phyloP scores from a whole-genome alignment of 2,797 vertebrate species.

The Parauchenoglanis punctatus region DNA sequence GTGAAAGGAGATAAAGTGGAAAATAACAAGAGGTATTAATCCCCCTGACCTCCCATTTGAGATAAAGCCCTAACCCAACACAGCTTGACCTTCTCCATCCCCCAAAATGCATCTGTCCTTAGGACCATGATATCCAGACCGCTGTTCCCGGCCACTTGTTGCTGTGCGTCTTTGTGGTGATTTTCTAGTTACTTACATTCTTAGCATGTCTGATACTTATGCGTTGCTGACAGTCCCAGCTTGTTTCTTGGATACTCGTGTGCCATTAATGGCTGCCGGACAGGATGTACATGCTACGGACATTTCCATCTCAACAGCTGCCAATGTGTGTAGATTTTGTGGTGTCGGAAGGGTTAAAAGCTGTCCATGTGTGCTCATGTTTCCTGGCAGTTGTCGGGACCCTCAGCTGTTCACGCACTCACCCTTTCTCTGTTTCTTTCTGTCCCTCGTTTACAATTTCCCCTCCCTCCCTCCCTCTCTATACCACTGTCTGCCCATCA shows the following conservation, averaged over 20 bases:
- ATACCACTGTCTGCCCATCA: constrained; percentile 26
- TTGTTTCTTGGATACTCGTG: neutral
- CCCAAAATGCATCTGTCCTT: constrained; percentile 37
- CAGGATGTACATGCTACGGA: neutral
- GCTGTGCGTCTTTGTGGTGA: neutral
- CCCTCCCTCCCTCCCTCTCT: neutral
- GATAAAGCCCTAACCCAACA: neutral
- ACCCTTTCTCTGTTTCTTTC: constrained; percentile 4
- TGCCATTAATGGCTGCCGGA: neutral
- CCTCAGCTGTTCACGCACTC: constrained; percentile 49
- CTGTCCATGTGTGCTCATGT: constrained; percentile 20
- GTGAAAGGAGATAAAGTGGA: neutral
- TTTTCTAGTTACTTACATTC: neutral
- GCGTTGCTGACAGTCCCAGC: neutral
- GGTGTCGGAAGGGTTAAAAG: constrained; percentile 33
- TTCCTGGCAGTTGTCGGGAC: constrained; percentile 50
- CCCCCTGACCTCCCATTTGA: neutral
- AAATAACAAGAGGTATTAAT: neutral
- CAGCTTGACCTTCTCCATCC: constrained; percentile 7
- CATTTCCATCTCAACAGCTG: neutral
- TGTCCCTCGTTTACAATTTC: constrained; percentile 1
- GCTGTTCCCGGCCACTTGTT: constrained; percentile 23
- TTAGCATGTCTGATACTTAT: neutral
- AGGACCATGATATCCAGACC: neutral
- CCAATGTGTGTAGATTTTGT: neutral